Conservation (phyloP, 2,888 invertebrate genomes). For the Argynnis bischoffii region DNA sequence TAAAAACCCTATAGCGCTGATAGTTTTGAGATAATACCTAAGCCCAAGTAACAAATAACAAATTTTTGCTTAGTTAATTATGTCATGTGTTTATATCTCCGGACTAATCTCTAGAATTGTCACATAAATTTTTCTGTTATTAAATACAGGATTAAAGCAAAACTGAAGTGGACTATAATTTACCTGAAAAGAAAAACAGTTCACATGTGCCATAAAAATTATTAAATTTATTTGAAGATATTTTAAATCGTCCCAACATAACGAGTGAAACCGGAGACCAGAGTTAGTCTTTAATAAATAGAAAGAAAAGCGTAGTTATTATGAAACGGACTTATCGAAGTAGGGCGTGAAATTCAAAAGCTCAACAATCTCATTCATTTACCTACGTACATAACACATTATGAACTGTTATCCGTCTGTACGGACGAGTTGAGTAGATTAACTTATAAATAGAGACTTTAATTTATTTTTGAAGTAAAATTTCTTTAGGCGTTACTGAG, state of each 20-base stretch:
- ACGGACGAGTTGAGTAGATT: not conserved
- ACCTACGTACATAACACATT: slow-evolving; percentile 8
- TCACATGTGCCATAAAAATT: no score
- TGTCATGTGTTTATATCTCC: no score
- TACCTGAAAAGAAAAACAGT: no score
- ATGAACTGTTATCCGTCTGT: slow-evolving; percentile 10
- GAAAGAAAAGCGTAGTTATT: not conserved
- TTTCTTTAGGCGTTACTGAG: not conserved
- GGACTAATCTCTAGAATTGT: no score
- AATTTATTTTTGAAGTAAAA: not conserved
- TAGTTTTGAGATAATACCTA: no score
- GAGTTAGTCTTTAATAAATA: not conserved
- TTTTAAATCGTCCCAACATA: not conserved
- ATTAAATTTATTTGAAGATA: not conserved
- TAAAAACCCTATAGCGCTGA: no score
- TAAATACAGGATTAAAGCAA: no score
- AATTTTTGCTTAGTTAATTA: no score
- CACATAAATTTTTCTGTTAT: no score
- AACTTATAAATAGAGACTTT: not conserved
- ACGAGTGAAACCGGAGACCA: not conserved
- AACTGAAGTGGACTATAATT: no score
- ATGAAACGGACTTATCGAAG: slow-evolving; percentile 11
- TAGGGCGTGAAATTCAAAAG: slow-evolving; percentile 16
- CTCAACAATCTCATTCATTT: slow-evolving; percentile 18
- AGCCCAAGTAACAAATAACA: no score